Evolutionary conservation across 2,113 vertebrate genomes (phyloP).

Genomic region (Clarias gariepinus): DNA sequence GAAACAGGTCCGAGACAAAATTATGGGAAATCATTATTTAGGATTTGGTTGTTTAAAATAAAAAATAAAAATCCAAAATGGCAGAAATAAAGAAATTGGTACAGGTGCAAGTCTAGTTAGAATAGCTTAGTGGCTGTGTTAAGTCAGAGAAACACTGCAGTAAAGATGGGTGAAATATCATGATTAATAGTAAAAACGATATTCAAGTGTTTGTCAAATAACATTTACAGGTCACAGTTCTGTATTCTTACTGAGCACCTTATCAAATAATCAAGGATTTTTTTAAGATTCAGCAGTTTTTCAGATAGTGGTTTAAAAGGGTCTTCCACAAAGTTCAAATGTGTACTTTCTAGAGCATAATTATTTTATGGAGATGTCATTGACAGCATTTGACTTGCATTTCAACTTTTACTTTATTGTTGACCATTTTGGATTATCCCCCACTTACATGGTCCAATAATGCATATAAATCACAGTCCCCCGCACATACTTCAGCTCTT

Average conservation of each 20-base stretch:
- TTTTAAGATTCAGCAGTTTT: neutral
- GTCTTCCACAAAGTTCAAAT: neutral
- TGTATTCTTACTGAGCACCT: neutral
- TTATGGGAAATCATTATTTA: neutral
- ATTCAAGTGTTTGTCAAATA: neutral
- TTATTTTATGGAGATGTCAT: neutral
- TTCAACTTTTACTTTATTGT: neutral
- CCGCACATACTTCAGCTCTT: neutral
- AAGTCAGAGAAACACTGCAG: neutral
- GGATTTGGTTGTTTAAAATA: neutral
- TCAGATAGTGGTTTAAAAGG: neutral
- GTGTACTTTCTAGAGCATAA: neutral
- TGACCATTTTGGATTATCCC: neutral
- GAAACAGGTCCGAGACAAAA: neutral
- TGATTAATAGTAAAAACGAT: neutral
- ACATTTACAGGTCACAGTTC: neutral
- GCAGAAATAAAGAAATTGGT: neutral
- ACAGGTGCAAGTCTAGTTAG: neutral
- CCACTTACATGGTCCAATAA: neutral
- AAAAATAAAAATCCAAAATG: neutral
- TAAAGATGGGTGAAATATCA: neutral
- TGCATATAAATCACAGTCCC: neutral
- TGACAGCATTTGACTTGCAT: neutral
- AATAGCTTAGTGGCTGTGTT: neutral
- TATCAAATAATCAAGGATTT: neutral